Percentiles rank a stretch among this genome's conserved stretches.
Evolutionary conservation across 2,888 invertebrate genomes (phyloP).

Genomic region (Perizoma affinitatum): DNA sequence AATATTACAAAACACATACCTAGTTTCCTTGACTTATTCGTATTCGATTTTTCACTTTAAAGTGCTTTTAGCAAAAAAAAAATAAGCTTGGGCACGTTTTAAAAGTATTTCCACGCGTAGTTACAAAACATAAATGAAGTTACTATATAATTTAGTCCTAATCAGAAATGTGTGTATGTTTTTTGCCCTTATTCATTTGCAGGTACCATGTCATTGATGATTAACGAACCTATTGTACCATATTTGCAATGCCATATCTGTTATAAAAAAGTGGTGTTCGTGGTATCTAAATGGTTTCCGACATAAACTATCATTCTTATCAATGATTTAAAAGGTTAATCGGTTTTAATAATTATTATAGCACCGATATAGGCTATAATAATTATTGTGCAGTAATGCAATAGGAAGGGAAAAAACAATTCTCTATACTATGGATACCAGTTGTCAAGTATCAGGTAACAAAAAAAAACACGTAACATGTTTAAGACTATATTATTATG

Average conservation of each 20-base stretch:
- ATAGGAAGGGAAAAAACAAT: no score
- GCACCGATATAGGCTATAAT: no score
- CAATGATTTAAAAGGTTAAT: conserved; percentile 14
- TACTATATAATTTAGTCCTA: conserved; percentile 4
- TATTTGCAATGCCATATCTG: conserved; percentile 9
- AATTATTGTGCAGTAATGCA: no score
- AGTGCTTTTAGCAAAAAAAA: conserved; percentile 6
- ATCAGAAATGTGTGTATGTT: conserved; percentile 12
- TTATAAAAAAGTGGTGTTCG: neutral
- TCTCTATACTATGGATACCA: no score
- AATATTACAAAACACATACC: no score
- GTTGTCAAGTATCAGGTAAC: no score
- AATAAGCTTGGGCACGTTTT: conserved; percentile 15
- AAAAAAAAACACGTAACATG: no score
- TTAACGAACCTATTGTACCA: conserved; percentile 25
- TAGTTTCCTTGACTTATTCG: no score
- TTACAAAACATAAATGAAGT: conserved; percentile 8
- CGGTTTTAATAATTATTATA: no score
- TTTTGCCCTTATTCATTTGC: conserved; percentile 11
- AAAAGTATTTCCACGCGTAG: conserved; percentile 6
- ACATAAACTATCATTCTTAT: conserved; percentile 13
- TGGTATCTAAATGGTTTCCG: conserved; percentile 14
- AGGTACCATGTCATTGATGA: conserved; percentile 16
- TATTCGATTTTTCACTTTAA: no score
- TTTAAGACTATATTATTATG: no score